A percentile compares a stretch with the other conserved stretches of the same genome.
Evolutionary conservation across 2,797 vertebrate genomes (phyloP).

Genomic region (Notolabrus celidotus): DNA sequence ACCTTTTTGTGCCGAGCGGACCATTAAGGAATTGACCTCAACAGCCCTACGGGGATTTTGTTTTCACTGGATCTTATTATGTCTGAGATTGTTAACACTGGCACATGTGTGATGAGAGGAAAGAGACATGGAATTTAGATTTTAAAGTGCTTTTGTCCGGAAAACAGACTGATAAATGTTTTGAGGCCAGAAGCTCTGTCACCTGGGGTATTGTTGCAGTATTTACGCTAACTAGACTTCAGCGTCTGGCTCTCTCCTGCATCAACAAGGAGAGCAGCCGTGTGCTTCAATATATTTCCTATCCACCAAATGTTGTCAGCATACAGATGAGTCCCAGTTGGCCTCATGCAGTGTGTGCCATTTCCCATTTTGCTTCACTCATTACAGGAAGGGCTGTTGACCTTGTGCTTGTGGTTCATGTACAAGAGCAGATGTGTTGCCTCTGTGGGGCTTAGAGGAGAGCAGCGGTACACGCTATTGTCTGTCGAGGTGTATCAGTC

Average conservation of each 20-base stretch:
- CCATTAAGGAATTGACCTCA: conserved; percentile 78
- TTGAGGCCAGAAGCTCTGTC: conserved; percentile 1
- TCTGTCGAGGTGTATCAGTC: conserved; percentile 68
- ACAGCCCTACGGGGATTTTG: conserved; percentile 69
- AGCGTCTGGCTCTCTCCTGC: conserved; percentile 1
- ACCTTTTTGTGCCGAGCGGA: conserved; percentile 79
- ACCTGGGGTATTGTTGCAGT: neutral
- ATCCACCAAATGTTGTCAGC: conserved; percentile 57
- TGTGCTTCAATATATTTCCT: conserved; percentile 58
- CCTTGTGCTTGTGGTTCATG: conserved; percentile 76
- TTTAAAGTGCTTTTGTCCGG: conserved; percentile 20
- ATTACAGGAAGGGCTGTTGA: conserved; percentile 77
- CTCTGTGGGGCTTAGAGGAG: conserved; percentile 62
- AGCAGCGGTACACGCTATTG: conserved; percentile 55
- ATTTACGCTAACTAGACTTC: conserved; percentile 14
- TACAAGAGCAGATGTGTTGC: conserved; percentile 77
- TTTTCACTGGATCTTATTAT: conserved; percentile 55
- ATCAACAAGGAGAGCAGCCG: conserved; percentile 41
- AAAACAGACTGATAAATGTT: conserved; percentile 35
- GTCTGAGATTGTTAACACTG: conserved; percentile 50
- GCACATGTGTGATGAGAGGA: conserved; percentile 31
- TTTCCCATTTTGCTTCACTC: conserved; percentile 73
- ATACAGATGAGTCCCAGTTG: conserved; percentile 75
- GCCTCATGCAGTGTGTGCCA: conserved; percentile 55
- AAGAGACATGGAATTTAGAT: conserved; percentile 35